Evolutionary conservation across 2,113 vertebrate genomes (phyloP), one percentile per base, ranked within the genome.

Genomic region (Cyanocitta stelleri): DNA sequence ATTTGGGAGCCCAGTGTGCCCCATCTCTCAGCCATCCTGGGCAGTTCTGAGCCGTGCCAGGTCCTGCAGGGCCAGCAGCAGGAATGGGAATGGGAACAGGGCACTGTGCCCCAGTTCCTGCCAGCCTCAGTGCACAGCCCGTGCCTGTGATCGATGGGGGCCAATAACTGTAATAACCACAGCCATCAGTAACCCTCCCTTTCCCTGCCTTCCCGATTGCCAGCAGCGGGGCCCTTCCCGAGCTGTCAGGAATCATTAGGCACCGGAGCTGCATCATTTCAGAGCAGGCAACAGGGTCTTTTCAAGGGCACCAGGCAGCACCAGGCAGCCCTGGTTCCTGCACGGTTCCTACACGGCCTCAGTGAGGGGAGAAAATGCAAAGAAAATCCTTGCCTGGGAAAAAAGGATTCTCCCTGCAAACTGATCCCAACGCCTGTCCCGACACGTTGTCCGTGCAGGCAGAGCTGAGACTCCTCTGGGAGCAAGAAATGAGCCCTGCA

Each of bases 221-320:
- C 43, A 49, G 92, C 95, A 93, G 90, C 69, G 0, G 93, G 92
- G 27, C 95, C 58, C 33, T 59, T 95, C 87, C 49, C 93, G 52
- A 63, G 81, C 95, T 97, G 97, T 97, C 97, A 97, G 92, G 91
- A 97, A 51, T 93, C 96, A 93, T 97, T 96, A 96, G 96, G 46
- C 33, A 37, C 86, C 20, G 3, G 67, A 67, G 61, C 67, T 54
- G 39, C 89, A 67, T 43, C 29, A 19, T 85, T 92, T 43, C 81
- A 37, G 95, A 96, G 93, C 74, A 69, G 89, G 35, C 75, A 35
- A 17, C 20, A 27, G 87, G 85, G 67, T 80, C 89, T 87, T 95
- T 95, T 95, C 96, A 97, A 98, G 96, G 97, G 95, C 96, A 95
- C 54, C 20, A 35, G 54, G 79, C 72, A 23, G 77, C 46, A 55